Conservation (phyloP, 2,797 vertebrate genomes). For the Sebastes itinus region DNA sequence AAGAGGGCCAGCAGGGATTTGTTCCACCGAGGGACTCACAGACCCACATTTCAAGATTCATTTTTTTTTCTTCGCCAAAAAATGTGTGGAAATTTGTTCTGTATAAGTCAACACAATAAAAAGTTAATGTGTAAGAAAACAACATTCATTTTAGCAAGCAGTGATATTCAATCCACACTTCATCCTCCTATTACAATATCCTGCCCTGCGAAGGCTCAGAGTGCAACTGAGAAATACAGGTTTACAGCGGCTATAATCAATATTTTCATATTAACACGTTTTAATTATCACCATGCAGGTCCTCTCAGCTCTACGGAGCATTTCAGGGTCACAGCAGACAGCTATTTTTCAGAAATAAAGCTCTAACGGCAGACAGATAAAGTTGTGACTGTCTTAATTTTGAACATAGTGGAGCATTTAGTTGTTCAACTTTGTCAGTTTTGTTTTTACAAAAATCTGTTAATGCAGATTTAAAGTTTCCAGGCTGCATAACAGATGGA, state of each 20-base stretch:
- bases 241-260: neutral
- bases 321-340: neutral
- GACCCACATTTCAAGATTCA: conserved; percentile 10
- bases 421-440: neutral
- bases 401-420: neutral
- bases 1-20: conserved; percentile 50
- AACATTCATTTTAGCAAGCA: conserved; percentile 21
- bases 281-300: neutral
- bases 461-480: neutral
- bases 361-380: neutral
- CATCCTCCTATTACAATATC: neutral
- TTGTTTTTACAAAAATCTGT: neutral
- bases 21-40: conserved; percentile 20
- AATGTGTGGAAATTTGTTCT: conserved; percentile 39
- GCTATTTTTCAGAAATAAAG: neutral
- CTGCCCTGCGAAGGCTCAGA: neutral
- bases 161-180: neutral
- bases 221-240: neutral
- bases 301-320: neutral
- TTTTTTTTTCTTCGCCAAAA: neutral
- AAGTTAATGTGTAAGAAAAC: conserved; percentile 15
- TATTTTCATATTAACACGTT: neutral
- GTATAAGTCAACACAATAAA: conserved; percentile 38
- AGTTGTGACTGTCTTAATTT: neutral
- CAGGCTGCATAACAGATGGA: neutral